Percentiles rank a stretch among this genome's conserved stretches.
phyloP scores from a whole-genome alignment of 2,113 vertebrate genomes.

The Struthio camelus region DNA sequence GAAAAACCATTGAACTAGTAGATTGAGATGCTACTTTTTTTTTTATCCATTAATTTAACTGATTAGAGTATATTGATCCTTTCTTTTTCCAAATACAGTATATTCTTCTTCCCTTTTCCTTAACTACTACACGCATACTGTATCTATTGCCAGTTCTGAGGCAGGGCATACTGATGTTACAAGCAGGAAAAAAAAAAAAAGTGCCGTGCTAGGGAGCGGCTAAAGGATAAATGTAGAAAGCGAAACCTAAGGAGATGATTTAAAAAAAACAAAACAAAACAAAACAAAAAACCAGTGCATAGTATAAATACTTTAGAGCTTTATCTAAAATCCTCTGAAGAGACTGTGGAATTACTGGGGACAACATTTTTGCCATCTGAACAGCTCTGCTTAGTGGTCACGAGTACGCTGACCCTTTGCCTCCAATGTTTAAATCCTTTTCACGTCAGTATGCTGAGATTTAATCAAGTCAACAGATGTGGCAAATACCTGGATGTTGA shows the following conservation, averaged over 20 bases:
- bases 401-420: neutral
- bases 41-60: neutral
- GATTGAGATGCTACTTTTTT: neutral
- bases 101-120: constrained; percentile 2
- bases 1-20: neutral
- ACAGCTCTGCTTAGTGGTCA: neutral
- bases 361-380: neutral
- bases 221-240: neutral
- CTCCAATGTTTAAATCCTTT: neutral
- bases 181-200: neutral
- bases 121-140: neutral
- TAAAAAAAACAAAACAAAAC: neutral
- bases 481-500: neutral
- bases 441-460: neutral
- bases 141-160: neutral
- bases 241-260: neutral
- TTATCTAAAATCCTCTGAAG: neutral
- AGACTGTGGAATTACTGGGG: neutral
- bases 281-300: neutral
- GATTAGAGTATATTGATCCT: neutral
- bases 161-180: neutral
- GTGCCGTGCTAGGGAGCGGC: neutral
- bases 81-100: neutral
- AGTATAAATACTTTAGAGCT: neutral
- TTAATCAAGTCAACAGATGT: neutral